Percentiles rank a stretch among this genome's conserved stretches.
These are phyloP conservation scores for Cerceris rybyensis DNA, from an alignment of 2,888 invertebrate genomes.

Conservation along the genomic window DNA sequence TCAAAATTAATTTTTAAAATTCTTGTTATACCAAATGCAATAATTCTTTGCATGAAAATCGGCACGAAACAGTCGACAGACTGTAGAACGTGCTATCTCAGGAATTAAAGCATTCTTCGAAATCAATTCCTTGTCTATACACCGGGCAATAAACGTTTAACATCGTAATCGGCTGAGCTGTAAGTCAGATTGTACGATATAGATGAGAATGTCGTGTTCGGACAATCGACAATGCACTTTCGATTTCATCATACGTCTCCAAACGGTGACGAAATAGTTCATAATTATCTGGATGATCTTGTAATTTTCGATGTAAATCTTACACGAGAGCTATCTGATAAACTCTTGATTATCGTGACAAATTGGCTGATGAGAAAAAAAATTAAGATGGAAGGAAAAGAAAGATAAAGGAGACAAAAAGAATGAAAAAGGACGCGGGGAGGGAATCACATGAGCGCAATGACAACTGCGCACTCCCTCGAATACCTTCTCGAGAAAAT, in stretches of 20 bases:
- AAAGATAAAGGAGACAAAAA: background rate
- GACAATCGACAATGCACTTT: constrained; percentile 2
- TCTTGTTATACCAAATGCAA: background rate
- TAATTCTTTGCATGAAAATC: background rate
- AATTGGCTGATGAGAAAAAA: constrained; percentile 16
- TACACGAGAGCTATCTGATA: constrained; percentile 14
- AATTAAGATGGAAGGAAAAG: no score
- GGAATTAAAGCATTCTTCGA: constrained; percentile 16
- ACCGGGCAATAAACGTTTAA: constrained; percentile 40
- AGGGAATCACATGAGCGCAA: constrained; percentile 28
- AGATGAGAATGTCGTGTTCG: constrained; percentile 19
- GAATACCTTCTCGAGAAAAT: constrained; percentile 43
- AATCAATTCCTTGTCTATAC: constrained; percentile 41
- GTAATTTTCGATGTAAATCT: constrained; percentile 17
- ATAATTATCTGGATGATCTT: constrained; percentile 19
- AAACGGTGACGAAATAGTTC: constrained; percentile 6
- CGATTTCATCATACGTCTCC: constrained; percentile 3
- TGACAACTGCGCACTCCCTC: constrained; percentile 43
- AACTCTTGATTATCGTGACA: constrained; percentile 25
- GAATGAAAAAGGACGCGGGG: background rate
- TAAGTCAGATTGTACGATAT: constrained; percentile 34
- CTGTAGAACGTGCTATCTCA: background rate
- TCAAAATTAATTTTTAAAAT: background rate
- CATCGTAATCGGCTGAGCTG: constrained; percentile 51
- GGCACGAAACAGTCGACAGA: background rate